Percentiles rank a stretch among this genome's conserved stretches.
phyloP scores from a whole-genome alignment of 2,888 invertebrate species.

The Phortica okadai region DNA sequence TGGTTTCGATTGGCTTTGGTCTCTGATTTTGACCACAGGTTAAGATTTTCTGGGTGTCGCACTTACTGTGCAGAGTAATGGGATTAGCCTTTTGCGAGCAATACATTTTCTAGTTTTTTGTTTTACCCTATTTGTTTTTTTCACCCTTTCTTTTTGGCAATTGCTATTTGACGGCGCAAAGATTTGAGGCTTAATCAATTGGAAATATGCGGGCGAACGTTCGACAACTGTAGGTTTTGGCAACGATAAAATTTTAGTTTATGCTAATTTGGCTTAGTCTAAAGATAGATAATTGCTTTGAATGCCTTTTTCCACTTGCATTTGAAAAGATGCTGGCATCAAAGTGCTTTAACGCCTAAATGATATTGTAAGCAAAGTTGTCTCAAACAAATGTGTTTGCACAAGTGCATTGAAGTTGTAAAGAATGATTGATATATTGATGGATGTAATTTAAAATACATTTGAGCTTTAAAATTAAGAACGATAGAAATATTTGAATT shows the following conservation, averaged over 20 bases:
- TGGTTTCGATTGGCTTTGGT: constrained; percentile 29
- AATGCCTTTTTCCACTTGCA: neutral
- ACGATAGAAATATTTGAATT: no score
- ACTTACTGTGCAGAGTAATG: constrained; percentile 7
- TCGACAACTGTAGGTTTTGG: constrained; percentile 27
- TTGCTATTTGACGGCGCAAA: constrained; percentile 29
- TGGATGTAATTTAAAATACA: neutral
- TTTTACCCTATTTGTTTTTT: constrained; percentile 43
- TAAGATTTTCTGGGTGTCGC: constrained; percentile 34
- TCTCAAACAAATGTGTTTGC: neutral
- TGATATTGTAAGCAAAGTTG: neutral
- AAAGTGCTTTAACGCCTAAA: neutral
- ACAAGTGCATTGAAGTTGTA: neutral
- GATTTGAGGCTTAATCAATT: constrained; percentile 56
- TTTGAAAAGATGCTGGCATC: neutral
- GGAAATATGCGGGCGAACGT: constrained; percentile 48
- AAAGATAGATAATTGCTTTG: constrained; percentile 5
- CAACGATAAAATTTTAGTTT: constrained; percentile 10
- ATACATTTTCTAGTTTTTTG: constrained; percentile 1
- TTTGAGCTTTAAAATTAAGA: no score
- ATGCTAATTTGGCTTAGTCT: constrained; percentile 14
- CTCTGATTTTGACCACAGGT: constrained; percentile 40
- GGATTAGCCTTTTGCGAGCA: constrained; percentile 23
- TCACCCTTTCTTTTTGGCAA: neutral
- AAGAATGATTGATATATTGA: neutral